Evolutionary conservation across 2,888 invertebrate species (phyloP).

Genomic region (Melinopterus prodromus): DNA sequence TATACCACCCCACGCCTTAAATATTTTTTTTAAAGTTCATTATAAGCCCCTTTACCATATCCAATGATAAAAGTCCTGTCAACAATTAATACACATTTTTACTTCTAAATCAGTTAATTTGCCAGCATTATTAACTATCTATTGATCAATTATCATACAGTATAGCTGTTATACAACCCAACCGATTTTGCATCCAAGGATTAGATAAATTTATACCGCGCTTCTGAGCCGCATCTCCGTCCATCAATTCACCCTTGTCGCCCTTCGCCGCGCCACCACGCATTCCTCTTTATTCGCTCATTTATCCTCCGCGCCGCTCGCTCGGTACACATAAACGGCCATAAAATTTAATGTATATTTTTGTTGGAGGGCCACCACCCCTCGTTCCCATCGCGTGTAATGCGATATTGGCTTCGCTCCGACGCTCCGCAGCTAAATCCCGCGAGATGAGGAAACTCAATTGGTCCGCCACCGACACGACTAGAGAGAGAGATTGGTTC

Average conservation of each 20-base stretch:
- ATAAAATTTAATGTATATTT: constrained; percentile 60
- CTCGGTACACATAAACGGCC: constrained; percentile 51
- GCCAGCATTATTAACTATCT: no score
- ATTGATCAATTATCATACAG: no score
- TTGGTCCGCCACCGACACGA: constrained; percentile 48
- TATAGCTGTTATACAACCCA: no score
- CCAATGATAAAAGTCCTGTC: no score
- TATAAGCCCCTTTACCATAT: no score
- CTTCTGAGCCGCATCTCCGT: neutral
- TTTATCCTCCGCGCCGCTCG: neutral
- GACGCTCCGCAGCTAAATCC: constrained; percentile 48
- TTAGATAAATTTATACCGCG: no score
- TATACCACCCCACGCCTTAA: no score
- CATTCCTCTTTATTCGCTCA: neutral
- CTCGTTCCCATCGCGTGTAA: constrained; percentile 50
- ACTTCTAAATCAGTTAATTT: no score
- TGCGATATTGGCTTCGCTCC: constrained; percentile 53
- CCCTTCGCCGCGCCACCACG: neutral
- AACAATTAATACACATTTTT: no score
- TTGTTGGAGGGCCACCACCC: constrained; percentile 51
- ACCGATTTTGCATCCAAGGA: no score
- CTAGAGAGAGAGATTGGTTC: constrained; percentile 49
- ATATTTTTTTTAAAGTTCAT: no score
- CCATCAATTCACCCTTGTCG: neutral
- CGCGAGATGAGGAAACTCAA: constrained; percentile 55